These are phyloP conservation scores for Thymelicus acteon DNA, from an alignment of 2,888 invertebrate species.

Conservation along the genomic window DNA sequence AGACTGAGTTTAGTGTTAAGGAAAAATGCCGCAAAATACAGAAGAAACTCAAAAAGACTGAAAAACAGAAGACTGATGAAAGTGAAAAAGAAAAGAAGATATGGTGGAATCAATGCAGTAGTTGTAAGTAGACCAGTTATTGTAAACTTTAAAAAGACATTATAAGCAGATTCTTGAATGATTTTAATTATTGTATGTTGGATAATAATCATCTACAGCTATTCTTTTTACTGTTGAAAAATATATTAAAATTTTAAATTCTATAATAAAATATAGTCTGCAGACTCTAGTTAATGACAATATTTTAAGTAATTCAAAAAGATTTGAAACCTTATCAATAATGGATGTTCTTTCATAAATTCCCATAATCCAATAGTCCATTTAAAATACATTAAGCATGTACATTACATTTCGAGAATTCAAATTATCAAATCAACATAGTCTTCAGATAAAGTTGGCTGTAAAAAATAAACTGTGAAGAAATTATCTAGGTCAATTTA, in stretches of 20 bases:
- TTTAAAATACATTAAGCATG: slow-evolving; percentile 12
- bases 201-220: too few species aligned
- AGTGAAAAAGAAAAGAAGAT: slow-evolving; percentile 74
- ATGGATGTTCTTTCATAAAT: slow-evolving; percentile 2
- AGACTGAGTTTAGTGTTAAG: slow-evolving; percentile 81
- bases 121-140: slow-evolving; percentile 66
- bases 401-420: too few species aligned
- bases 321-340: too few species aligned
- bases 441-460: not conserved
- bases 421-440: too few species aligned
- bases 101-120: slow-evolving; percentile 82
- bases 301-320: too few species aligned
- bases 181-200: too few species aligned
- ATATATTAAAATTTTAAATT: too few species aligned
- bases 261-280: too few species aligned
- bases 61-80: slow-evolving; percentile 77
- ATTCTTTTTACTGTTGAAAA: too few species aligned
- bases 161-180: too few species aligned
- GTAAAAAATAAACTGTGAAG: not conserved
- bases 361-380: slow-evolving; percentile 13
- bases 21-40: slow-evolving; percentile 77
- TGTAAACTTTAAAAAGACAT: slow-evolving; percentile 1
- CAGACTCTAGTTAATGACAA: too few species aligned
- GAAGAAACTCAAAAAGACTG: slow-evolving; percentile 81
- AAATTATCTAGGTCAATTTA: not conserved